A percentile compares a stretch with the other conserved stretches of the same genome.
phyloP scores from a whole-genome alignment of 2,888 invertebrate genomes.

The Mythimna vitellina region DNA sequence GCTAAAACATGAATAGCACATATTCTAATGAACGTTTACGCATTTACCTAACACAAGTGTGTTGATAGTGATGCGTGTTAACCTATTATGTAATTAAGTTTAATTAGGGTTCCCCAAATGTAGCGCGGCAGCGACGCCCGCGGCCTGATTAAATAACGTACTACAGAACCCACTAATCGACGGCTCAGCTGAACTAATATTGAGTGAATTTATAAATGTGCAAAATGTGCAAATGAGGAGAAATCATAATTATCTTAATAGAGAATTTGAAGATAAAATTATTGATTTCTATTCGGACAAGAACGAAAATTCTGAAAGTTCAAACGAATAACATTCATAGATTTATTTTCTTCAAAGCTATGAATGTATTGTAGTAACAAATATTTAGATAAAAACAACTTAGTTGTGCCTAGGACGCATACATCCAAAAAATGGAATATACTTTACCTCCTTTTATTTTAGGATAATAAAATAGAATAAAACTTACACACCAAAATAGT shows the following conservation, averaged over 20 bases:
- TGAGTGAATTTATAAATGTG: slow-evolving; percentile 52
- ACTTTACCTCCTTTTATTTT: no score
- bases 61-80: slow-evolving; percentile 40
- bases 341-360: neutral
- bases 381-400: no score
- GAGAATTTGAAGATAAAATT: neutral
- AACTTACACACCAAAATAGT: no score
- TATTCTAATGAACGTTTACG: neutral
- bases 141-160: slow-evolving; percentile 57
- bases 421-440: no score
- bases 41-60: slow-evolving; percentile 18
- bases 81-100: slow-evolving; percentile 60
- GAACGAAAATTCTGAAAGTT: neutral
- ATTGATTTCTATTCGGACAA: neutral
- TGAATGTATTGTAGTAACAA: neutral
- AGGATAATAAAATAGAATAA: no score
- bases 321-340: no score
- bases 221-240: slow-evolving; percentile 39
- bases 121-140: slow-evolving; percentile 41
- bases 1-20: neutral
- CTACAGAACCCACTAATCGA: slow-evolving; percentile 55
- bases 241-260: slow-evolving; percentile 13
- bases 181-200: slow-evolving; percentile 49
- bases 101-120: slow-evolving; percentile 59
- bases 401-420: no score